Conservation (phyloP, 2,888 invertebrate species). For the Anoplius nigerrimus region DNA sequence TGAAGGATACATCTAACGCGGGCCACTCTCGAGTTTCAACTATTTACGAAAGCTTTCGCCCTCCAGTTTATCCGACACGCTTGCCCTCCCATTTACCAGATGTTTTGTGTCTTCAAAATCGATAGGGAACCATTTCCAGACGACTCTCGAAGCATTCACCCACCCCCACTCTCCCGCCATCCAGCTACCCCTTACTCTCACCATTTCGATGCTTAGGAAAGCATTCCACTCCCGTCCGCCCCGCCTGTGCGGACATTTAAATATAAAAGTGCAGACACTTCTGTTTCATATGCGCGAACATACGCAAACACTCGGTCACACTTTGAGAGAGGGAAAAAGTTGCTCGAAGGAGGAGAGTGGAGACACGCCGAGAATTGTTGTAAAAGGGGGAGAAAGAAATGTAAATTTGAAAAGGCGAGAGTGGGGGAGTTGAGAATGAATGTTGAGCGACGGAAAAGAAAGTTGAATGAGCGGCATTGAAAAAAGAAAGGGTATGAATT, state of each 20-base stretch:
- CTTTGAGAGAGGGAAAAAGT: too few species aligned
- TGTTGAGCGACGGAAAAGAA: slow-evolving; percentile 29
- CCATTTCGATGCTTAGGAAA: not conserved
- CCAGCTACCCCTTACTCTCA: slow-evolving; percentile 1
- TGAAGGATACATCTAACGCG: too few species aligned
- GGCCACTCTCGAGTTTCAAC: not conserved
- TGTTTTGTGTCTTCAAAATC: slow-evolving; percentile 45
- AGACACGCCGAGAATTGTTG: not conserved
- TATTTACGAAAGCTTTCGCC: slow-evolving; percentile 5
- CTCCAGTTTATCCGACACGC: not conserved
- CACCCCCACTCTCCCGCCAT: slow-evolving; percentile 41
- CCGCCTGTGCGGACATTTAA: too few species aligned
- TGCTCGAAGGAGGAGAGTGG: not conserved
- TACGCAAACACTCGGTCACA: too few species aligned
- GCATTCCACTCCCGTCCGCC: too few species aligned
- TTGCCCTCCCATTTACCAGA: slow-evolving; percentile 42
- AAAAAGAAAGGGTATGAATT: slow-evolving; percentile 33
- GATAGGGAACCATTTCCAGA: slow-evolving; percentile 37
- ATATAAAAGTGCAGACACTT: too few species aligned
- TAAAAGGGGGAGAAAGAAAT: not conserved
- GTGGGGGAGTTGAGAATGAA: slow-evolving; percentile 13
- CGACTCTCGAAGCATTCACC: slow-evolving; percentile 27
- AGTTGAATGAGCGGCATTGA: slow-evolving; percentile 3
- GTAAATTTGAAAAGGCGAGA: not conserved
- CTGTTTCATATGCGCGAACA: too few species aligned